These are phyloP conservation scores for Mythimna impura DNA, from an alignment of 2,888 invertebrate genomes.

Conservation along the genomic window DNA sequence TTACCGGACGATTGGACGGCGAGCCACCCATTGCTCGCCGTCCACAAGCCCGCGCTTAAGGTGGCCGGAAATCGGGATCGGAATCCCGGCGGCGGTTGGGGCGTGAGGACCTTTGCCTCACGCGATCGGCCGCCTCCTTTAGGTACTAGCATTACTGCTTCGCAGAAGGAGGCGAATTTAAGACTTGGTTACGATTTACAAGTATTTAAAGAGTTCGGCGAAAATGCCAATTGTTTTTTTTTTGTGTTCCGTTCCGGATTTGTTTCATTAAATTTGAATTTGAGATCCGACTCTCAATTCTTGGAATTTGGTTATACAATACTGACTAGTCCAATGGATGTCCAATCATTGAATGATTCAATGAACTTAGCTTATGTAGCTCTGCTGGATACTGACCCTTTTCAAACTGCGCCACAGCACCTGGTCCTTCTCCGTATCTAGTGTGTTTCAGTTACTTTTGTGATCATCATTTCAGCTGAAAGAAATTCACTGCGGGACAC, in stretches of 20 bases:
- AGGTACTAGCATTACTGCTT: too few species aligned
- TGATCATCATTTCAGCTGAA: too few species aligned
- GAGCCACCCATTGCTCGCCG: too few species aligned
- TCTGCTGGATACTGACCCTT: neutral
- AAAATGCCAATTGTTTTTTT: neutral
- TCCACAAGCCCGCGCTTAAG: too few species aligned
- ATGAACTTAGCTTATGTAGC: neutral
- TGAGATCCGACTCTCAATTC: neutral
- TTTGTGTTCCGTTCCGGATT: neutral
- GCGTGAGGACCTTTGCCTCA: too few species aligned
- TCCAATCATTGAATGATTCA: too few species aligned
- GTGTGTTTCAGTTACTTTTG: neutral
- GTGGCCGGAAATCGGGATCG: too few species aligned
- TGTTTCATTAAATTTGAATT: slow-evolving; percentile 1
- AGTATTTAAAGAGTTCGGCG: neutral
- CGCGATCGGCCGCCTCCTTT: too few species aligned
- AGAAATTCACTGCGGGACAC: too few species aligned
- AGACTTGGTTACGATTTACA: neutral
- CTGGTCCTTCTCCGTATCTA: neutral
- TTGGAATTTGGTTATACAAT: neutral
- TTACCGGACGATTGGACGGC: too few species aligned
- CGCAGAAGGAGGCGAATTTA: too few species aligned
- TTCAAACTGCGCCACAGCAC: neutral
- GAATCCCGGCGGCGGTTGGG: too few species aligned
- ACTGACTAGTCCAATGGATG: neutral